Conservation (phyloP, 2,113 vertebrate species). For the Pelusios castaneus region DNA sequence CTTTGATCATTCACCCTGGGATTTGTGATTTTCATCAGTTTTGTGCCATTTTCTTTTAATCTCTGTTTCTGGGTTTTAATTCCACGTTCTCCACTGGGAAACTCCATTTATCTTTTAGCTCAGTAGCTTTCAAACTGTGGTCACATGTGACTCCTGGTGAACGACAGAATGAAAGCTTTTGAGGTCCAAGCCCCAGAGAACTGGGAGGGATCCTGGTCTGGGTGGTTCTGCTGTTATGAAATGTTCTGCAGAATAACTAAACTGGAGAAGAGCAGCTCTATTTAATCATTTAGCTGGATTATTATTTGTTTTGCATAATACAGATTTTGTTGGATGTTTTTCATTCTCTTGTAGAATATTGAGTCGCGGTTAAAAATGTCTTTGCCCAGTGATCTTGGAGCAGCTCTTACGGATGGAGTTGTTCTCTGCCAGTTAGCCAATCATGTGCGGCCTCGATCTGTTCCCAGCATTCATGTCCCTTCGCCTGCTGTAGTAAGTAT, state of each 20-base stretch:
- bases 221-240: rapidly evolving
- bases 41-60: conserved; percentile 23
- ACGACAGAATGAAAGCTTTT: background rate
- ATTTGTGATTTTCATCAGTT: background rate
- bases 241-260: rapidly evolving
- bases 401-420: conserved; percentile 94
- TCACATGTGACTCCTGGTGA: background rate
- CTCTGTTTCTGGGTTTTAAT: background rate
- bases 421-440: conserved; percentile 98
- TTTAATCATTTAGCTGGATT: background rate
- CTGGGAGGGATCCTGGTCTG: background rate
- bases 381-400: conserved; percentile 90
- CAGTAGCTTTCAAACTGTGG: background rate
- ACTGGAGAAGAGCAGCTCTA: background rate
- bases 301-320: background rate
- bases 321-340: background rate
- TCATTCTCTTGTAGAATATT: conserved; percentile 84
- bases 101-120: background rate
- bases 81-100: background rate
- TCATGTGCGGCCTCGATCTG: conserved; percentile 94
- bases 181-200: rapidly evolving
- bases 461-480: conserved; percentile 96
- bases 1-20: background rate
- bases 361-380: conserved; percentile 94
- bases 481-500: conserved; percentile 95